Percentiles rank a stretch among this genome's conserved stretches.
These are phyloP conservation scores for Seladonia tumulorum DNA, from an alignment of 2,888 invertebrate species.

Conservation along the genomic window DNA sequence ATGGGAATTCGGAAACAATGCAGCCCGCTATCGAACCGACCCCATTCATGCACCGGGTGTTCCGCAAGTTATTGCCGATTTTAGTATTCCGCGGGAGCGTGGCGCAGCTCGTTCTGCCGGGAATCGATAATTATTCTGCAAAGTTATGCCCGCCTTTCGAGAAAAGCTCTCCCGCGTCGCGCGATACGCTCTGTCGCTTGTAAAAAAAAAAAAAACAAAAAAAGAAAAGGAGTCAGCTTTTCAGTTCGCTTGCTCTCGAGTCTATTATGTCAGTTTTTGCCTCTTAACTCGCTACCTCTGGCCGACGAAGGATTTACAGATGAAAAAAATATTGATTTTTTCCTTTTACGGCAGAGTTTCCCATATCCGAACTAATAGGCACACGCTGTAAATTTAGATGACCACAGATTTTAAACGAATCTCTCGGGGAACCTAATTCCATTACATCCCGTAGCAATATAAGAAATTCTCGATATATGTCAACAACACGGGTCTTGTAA, in stretches of 20 bases:
- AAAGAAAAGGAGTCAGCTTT: neutral
- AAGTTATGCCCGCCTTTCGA: neutral
- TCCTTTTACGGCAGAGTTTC: neutral
- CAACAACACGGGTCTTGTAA: too few relatives aligned
- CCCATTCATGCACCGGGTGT: conserved; percentile 54
- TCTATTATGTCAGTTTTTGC: neutral
- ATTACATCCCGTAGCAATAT: too few relatives aligned
- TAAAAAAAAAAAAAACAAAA: neutral
- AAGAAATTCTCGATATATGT: too few relatives aligned
- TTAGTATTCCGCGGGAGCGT: conserved; percentile 24
- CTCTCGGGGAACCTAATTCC: too few relatives aligned
- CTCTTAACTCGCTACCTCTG: neutral
- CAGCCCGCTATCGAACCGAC: conserved; percentile 74
- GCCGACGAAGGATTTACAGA: neutral
- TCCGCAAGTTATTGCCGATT: conserved; percentile 32
- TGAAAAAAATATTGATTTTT: neutral
- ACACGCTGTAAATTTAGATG: too few relatives aligned
- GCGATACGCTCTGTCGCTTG: neutral
- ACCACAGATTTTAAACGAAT: too few relatives aligned
- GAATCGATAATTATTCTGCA: conserved; percentile 15
- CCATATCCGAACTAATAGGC: neutral
- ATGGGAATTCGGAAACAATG: conserved; percentile 78
- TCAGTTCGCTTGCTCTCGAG: neutral
- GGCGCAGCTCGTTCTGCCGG: neutral
- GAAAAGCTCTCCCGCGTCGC: neutral